Evolutionary conservation across 2,888 invertebrate genomes (phyloP), one percentile per base, ranked within the genome.

Genomic region (Protophormia terraenovae): DNA sequence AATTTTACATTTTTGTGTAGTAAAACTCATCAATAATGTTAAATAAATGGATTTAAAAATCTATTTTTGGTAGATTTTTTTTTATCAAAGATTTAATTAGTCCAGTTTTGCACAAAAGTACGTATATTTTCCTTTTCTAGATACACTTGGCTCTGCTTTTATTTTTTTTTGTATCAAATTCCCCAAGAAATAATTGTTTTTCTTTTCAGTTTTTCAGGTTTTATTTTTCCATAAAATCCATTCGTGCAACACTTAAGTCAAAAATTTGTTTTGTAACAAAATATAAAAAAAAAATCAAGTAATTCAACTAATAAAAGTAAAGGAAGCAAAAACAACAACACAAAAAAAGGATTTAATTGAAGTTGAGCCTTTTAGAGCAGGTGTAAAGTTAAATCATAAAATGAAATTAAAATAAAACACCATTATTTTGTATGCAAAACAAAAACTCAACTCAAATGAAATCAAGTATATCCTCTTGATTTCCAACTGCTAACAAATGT

Each of bases 361-460:
- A 90, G 90, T 90, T 86, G 88, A 88, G 86, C 86, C 88, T 77
- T 85, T 79, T 83, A 84, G 83, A 88, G 89, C 91, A 91, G 91
- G 91, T 91, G 91, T 91, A 91, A 91, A 91, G 90, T 91, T 91
- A 90, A 91, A 90, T 90, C 90, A 89, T 89, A 90, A 91, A 91
- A 91, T 89, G 89, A 90, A 91, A 91, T 91, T 91, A 91, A 91
- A 90, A 90, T 90, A 90, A 90, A 89, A 83, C 85, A 86, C 81
- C 82, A 82, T 84, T 75, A 60, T 80, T 80, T 80, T 69, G 53
- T 24, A 47, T 62, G 75, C 75, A 75, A 58, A 79, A 71, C 81
- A 62, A 47, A 55, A 50, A 76, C 27, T 76, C 50, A 67, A 64
- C 55, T 45, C 19, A 69, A 76, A 76, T 64, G 78, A 78, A 78